Evolutionary conservation across 2,113 vertebrate genomes (phyloP).

Genomic region (Speoplatyrhinus poulsoni): DNA sequence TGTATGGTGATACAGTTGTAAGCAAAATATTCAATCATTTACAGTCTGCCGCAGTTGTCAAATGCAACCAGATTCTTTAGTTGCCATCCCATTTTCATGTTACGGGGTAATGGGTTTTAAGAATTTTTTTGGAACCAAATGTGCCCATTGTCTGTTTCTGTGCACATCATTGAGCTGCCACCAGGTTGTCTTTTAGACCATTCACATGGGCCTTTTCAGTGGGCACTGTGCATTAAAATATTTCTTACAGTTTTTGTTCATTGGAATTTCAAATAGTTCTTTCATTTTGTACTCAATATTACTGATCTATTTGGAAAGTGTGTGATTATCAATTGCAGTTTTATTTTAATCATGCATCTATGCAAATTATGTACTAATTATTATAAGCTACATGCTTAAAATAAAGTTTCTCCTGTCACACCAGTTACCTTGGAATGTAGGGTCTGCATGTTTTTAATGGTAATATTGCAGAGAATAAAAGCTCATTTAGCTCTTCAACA

Average conservation of each 20-base stretch:
- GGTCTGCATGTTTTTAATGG: slow-evolving; percentile 15
- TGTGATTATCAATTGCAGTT: neutral
- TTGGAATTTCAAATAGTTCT: neutral
- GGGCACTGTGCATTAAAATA: neutral
- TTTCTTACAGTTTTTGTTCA: neutral
- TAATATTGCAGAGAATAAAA: slow-evolving; percentile 34
- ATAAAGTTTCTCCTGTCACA: slow-evolving; percentile 21
- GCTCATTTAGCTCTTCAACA: slow-evolving; percentile 15
- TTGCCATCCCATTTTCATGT: too few relatives aligned
- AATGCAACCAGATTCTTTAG: too few relatives aligned
- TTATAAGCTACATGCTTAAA: neutral
- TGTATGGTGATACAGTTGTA: too few relatives aligned
- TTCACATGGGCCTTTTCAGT: too few relatives aligned
- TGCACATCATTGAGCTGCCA: too few relatives aligned
- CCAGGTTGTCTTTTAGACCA: too few relatives aligned
- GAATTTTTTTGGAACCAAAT: too few relatives aligned
- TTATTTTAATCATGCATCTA: neutral
- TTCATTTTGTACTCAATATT: neutral
- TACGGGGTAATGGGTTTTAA: too few relatives aligned
- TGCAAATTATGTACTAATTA: too few relatives aligned
- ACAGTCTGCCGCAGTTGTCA: too few relatives aligned
- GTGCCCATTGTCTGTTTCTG: too few relatives aligned
- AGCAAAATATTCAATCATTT: too few relatives aligned
- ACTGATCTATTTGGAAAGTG: slow-evolving; percentile 2
- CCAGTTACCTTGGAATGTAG: slow-evolving; percentile 15